phyloP scores from a whole-genome alignment of 2,888 invertebrate species.

The Baccha elongata region DNA sequence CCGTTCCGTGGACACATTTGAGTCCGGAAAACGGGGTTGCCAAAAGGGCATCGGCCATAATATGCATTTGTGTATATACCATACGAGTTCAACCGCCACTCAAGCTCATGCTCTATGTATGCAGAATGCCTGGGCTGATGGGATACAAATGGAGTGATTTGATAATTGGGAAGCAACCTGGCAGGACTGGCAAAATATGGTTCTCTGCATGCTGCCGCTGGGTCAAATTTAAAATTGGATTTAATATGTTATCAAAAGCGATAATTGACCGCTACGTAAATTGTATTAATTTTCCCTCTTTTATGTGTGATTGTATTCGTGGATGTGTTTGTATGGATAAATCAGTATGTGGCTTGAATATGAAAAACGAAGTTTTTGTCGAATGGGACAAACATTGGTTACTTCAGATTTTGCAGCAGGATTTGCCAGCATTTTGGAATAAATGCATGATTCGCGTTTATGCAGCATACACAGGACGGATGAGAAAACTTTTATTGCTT shows the following conservation, averaged over 20 bases:
- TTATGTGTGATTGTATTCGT: conserved; percentile 23
- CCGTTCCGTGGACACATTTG: conserved; percentile 42
- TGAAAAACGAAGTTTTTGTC: background rate
- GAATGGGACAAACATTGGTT: conserved; percentile 15
- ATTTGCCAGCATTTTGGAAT: conserved; percentile 18
- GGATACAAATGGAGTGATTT: conserved; percentile 51
- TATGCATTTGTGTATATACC: too few species aligned
- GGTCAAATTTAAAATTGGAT: conserved; percentile 72
- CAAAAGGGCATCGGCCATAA: background rate
- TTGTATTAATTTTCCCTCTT: conserved; percentile 70
- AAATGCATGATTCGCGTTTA: background rate
- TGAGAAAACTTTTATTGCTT: conserved; percentile 26
- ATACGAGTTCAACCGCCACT: conserved; percentile 40
- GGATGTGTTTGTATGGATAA: conserved; percentile 5
- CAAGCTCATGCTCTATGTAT: background rate
- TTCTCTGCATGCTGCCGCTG: conserved; percentile 59
- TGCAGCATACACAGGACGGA: conserved; percentile 1
- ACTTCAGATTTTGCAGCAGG: conserved; percentile 27
- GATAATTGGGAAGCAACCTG: conserved; percentile 59
- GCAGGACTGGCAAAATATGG: conserved; percentile 47
- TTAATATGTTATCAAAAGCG: conserved; percentile 74
- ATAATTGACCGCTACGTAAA: conserved; percentile 74
- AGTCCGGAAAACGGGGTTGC: conserved; percentile 10
- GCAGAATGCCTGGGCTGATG: background rate
- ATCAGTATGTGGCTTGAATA: background rate